A percentile compares a stretch with the other conserved stretches of the same genome.
Conservation (phyloP, 1,140 invertebrate genomes). For the Pachypsylla venusta region DNA sequence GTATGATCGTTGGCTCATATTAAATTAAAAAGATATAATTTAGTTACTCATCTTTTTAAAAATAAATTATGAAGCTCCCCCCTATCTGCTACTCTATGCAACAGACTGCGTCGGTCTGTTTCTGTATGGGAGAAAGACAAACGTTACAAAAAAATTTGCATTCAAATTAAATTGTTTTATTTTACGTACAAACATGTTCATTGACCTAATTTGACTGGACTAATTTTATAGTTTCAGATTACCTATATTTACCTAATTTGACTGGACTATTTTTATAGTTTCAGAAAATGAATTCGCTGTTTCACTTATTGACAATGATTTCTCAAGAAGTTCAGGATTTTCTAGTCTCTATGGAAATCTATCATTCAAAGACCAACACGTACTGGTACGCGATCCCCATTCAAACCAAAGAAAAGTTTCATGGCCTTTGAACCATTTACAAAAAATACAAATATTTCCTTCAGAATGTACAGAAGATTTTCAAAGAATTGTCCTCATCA, state of each 20-base stretch:
- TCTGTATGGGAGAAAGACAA: too few relatives aligned
- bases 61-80: too few relatives aligned
- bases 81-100: too few relatives aligned
- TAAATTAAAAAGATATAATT: too few relatives aligned
- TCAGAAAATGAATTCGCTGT: constrained; percentile 32
- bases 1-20: too few relatives aligned
- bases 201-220: too few relatives aligned
- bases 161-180: too few relatives aligned
- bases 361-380: constrained; percentile 31
- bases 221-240: too few relatives aligned
- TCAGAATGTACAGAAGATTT: constrained; percentile 34
- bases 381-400: constrained; percentile 35
- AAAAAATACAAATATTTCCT: constrained; percentile 35
- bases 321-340: constrained; percentile 36
- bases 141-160: too few relatives aligned
- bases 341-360: constrained; percentile 37
- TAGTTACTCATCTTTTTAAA: too few relatives aligned
- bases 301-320: constrained; percentile 38
- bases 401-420: constrained; percentile 31
- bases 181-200: too few relatives aligned
- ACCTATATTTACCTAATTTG: not conserved
- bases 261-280: constrained; percentile 24
- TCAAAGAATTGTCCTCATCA: constrained; percentile 36
- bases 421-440: constrained; percentile 37
- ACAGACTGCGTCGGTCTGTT: too few relatives aligned